phyloP scores from a whole-genome alignment of 2,797 vertebrate species.

The Danio aesculapii region DNA sequence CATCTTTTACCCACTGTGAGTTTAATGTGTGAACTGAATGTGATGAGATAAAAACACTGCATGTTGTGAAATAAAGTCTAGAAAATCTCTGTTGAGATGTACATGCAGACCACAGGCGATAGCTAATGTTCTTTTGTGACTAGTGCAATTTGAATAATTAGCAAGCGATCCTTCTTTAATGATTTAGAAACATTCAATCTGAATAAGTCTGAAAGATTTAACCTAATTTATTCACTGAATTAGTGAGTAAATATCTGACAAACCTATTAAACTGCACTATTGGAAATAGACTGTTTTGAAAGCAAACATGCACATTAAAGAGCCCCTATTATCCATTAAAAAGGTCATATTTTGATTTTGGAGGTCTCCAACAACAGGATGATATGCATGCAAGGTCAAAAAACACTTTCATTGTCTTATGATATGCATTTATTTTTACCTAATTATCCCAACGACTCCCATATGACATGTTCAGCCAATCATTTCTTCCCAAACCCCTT shows the following conservation, averaged over 20 bases:
- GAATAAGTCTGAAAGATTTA: neutral
- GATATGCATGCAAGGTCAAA: no score
- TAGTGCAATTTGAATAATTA: no score
- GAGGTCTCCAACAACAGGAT: no score
- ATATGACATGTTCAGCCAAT: no score
- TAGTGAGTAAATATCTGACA: neutral
- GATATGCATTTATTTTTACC: no score
- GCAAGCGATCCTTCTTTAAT: neutral
- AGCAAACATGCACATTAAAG: neutral
- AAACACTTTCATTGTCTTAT: no score
- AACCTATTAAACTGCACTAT: no score
- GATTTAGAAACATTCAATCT: neutral
- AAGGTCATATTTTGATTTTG: no score
- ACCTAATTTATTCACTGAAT: neutral
- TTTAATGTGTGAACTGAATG: neutral
- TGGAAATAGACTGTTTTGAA: neutral
- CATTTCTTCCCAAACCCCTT: no score
- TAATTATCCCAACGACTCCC: no score
- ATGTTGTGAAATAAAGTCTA: neutral
- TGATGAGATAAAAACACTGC: neutral
- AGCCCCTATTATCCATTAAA: no score
- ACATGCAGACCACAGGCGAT: neutral
- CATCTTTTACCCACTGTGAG: neutral
- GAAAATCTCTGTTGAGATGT: neutral
- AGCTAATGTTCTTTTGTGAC: neutral